Percentiles rank a stretch among this genome's conserved stretches.
Evolutionary conservation across 2,797 vertebrate species (phyloP).

Genomic region (Cryptoprocta ferox): DNA sequence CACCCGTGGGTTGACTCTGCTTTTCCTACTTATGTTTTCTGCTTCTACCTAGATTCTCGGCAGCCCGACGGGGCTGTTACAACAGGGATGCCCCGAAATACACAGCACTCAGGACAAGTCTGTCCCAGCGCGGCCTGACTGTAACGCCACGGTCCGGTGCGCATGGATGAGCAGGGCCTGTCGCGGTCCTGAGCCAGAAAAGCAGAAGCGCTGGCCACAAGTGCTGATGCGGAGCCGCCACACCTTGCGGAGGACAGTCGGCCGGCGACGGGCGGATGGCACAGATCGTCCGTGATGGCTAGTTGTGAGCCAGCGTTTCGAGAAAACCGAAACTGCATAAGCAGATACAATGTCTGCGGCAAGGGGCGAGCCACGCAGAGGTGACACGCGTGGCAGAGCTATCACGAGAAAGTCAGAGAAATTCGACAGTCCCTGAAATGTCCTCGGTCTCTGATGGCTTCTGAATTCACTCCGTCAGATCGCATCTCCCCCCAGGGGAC

Average conservation of each 20-base stretch:
- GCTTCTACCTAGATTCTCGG: not conserved
- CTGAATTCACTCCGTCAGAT: accelerated
- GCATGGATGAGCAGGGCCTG: accelerated
- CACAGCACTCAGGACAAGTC: not conserved
- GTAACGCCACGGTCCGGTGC: accelerated
- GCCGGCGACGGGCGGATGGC: accelerated
- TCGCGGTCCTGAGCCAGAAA: not conserved
- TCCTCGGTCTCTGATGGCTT: not conserved
- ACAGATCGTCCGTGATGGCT: accelerated
- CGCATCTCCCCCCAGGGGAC: not conserved
- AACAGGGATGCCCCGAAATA: not conserved
- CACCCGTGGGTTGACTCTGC: accelerated
- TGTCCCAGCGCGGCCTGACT: not conserved
- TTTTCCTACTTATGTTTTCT: not conserved
- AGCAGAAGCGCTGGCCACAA: accelerated
- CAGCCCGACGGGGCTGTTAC: not conserved
- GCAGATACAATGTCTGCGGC: not conserved
- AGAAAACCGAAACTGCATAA: not conserved
- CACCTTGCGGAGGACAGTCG: accelerated
- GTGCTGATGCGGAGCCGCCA: accelerated
- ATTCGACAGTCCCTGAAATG: not conserved
- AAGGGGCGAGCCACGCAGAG: accelerated
- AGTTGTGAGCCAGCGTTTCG: not conserved
- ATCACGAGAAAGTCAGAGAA: accelerated
- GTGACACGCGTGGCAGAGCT: not conserved